Base-by-base conservation (phyloP, 2,113 vertebrate species). In the mouse (Mus musculus) region DNA sequence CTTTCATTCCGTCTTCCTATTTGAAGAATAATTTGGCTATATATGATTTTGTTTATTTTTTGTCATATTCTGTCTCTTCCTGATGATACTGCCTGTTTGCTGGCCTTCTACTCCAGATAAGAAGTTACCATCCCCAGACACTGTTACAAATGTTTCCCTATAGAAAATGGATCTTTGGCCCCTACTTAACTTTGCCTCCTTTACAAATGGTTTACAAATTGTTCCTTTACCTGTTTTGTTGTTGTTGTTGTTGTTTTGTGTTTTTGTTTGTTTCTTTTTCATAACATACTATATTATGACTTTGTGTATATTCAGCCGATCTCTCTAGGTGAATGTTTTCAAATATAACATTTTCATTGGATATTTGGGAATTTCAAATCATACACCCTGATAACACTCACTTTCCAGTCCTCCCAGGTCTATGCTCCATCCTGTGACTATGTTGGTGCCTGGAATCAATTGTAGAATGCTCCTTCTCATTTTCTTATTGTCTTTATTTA, bases 1-100 rank as follows among this genome's bases (percentile, higher is more conserved):
- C 54, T 69, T 90, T 85, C 17, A 54, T 88, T 80, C 89, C 19
- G 39, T 4, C n/a, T 88, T 95, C 4, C 52, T 39, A 85, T 95
- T 14, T 90, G 10, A 90, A 97, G 77, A 52, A 30, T 10, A 52
- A 76, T 87, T 94, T 85, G 87, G 9, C 39, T n/a, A 16, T 86
- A 14, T 67, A 19, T 63, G 7, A 90, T 90, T 75, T 20, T 80
- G n/a, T 4, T 24, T 71, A 3, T 11, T 28, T n/a, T 67, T 39
- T 20, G 22, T 16, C 1, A 1, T 7, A 36, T 77, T 80, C 0
- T 56, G 20, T 7, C 33, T 4, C 61, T 88, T 88, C n/a, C 20
- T n/a, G 30, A 49, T 61, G 46, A 7, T 14, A 13, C 30, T 63
- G 81, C 14, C 2, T 80, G 3, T 81, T 2, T 56, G 33, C 13